Conservation (phyloP, 2,888 invertebrate genomes). For the Tridacna gigas region DNA sequence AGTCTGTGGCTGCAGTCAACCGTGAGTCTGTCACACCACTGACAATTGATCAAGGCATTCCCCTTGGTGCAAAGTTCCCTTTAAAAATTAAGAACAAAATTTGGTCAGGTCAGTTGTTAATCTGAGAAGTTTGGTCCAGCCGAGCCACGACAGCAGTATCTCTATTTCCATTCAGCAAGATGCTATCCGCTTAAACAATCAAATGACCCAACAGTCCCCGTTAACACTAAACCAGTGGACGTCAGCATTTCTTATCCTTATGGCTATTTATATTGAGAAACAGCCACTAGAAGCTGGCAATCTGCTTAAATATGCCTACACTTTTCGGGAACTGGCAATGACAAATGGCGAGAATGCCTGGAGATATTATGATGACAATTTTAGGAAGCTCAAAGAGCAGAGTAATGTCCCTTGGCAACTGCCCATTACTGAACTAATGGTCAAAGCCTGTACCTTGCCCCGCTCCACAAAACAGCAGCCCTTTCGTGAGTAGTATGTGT, state of each 20-base stretch:
- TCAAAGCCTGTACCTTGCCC: background rate
- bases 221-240: background rate
- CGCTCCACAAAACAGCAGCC: background rate
- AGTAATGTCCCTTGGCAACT: background rate
- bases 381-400: background rate
- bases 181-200: background rate
- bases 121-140: too few relatives aligned
- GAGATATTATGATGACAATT: background rate
- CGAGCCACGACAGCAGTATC: too few relatives aligned
- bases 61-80: background rate
- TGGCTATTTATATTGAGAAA: too few relatives aligned
- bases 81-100: background rate
- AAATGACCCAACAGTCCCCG: background rate
- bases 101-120: too few relatives aligned
- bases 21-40: background rate
- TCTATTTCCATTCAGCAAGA: too few relatives aligned
- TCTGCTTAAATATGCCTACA: background rate
- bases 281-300: background rate
- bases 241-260: background rate
- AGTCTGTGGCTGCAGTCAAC: too few relatives aligned
- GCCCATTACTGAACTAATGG: background rate
- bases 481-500: too few relatives aligned
- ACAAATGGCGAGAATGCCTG: background rate
- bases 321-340: background rate
- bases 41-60: background rate